Conservation (phyloP, 2,797 vertebrate genomes). For the Poeciliopsis infans region DNA sequence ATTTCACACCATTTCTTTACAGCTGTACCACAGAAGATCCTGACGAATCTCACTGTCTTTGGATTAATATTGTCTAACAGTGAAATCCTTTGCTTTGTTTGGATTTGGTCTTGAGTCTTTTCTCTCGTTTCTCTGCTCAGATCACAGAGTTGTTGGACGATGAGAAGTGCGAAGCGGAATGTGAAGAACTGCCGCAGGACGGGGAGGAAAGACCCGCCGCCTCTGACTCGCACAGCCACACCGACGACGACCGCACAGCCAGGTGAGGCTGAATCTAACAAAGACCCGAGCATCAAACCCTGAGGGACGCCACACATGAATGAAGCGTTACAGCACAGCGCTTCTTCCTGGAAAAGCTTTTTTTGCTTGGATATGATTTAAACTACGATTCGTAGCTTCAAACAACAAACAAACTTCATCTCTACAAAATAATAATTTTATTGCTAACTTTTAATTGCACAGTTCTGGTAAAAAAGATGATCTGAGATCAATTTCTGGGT, state of each 20-base stretch:
- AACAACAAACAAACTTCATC: neutral
- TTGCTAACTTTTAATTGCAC: neutral
- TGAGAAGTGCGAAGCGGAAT: slow-evolving; percentile 90
- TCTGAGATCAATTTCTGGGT: neutral
- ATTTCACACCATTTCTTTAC: neutral
- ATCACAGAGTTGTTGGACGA: slow-evolving; percentile 88
- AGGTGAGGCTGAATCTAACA: slow-evolving; percentile 63
- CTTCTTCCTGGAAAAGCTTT: neutral
- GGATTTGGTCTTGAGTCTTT: neutral
- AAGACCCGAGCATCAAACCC: neutral
- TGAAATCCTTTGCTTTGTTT: no score
- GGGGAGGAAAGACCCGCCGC: slow-evolving; percentile 79
- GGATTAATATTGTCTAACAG: no score
- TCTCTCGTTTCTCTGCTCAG: slow-evolving; percentile 50
- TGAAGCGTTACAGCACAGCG: neutral
- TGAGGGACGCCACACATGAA: neutral
- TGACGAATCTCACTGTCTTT: neutral
- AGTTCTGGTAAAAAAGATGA: neutral
- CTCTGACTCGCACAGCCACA: slow-evolving; percentile 59
- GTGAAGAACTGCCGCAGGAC: slow-evolving; percentile 93
- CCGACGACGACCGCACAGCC: slow-evolving; percentile 60
- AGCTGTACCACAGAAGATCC: neutral
- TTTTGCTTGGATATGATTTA: neutral
- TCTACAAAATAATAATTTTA: neutral
- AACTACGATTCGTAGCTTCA: neutral